These are phyloP conservation scores for Eupithecia subfuscata DNA, from an alignment of 2,888 invertebrate species.

Conservation along the genomic window DNA sequence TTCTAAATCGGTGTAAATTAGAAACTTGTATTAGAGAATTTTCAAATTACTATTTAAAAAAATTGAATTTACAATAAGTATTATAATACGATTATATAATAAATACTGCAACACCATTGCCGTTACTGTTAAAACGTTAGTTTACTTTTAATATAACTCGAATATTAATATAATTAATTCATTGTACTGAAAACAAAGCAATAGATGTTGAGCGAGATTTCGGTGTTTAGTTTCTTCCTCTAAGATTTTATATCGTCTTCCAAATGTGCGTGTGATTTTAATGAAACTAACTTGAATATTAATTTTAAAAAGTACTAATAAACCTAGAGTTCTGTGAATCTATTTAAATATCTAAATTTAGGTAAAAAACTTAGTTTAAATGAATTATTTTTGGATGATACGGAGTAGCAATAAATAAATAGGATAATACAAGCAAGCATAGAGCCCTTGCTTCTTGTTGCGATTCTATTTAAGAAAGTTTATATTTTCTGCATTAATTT, in stretches of 20 bases:
- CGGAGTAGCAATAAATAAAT: constrained; percentile 72
- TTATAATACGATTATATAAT: constrained; percentile 58
- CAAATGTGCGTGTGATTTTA: constrained; percentile 66
- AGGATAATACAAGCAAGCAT: constrained; percentile 65
- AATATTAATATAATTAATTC: constrained; percentile 41
- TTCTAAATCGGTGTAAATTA: constrained; percentile 80
- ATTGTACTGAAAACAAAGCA: constrained; percentile 72
- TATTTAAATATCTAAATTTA: constrained; percentile 2
- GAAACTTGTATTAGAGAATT: constrained; percentile 53
- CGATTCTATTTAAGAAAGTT: constrained; percentile 56
- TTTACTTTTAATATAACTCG: constrained; percentile 56
- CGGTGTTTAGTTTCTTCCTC: constrained; percentile 50
- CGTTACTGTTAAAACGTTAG: constrained; percentile 56
- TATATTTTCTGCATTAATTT: constrained; percentile 18
- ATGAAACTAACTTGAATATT: constrained; percentile 48
- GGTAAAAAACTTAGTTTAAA: background rate
- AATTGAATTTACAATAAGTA: constrained; percentile 46
- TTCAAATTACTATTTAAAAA: constrained; percentile 43
- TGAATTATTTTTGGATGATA: constrained; percentile 43
- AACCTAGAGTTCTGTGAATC: constrained; percentile 19
- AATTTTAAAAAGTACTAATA: constrained; percentile 22
- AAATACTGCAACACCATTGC: constrained; percentile 72
- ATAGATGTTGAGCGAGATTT: constrained; percentile 60
- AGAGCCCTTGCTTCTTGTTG: constrained; percentile 75
- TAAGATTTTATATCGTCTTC: constrained; percentile 76